Evolutionary conservation across 2,113 vertebrate genomes (phyloP).

Genomic region (Crotalus horridus): DNA sequence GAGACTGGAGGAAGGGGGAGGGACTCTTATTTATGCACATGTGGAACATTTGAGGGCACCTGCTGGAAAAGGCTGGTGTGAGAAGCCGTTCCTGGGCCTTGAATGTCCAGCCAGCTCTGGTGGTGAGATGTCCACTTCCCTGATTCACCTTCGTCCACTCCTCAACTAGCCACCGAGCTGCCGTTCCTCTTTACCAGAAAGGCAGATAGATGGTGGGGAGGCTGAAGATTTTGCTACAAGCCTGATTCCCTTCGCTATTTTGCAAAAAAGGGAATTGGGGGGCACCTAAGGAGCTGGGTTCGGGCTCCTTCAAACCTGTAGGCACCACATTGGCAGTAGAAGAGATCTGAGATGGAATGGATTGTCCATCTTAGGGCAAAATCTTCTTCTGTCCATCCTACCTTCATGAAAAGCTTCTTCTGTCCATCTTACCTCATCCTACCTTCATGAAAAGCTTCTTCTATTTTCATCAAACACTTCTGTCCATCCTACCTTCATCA

Average conservation of each 20-base stretch:
- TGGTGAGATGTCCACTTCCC: not conserved
- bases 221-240: not conserved
- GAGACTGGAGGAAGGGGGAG: not conserved
- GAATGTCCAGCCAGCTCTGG: not conserved
- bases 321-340: too few relatives aligned
- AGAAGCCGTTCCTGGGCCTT: not conserved
- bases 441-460: too few relatives aligned
- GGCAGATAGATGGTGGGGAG: not conserved
- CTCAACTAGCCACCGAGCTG: too few relatives aligned
- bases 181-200: not conserved
- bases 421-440: too few relatives aligned
- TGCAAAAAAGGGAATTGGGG: not conserved
- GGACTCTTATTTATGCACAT: not conserved
- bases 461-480: too few relatives aligned
- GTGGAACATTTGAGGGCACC: not conserved
- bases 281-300: not conserved
- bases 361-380: not conserved
- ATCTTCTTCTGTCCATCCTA: not conserved
- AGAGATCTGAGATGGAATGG: too few relatives aligned
- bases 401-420: too few relatives aligned
- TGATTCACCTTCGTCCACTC: not conserved
- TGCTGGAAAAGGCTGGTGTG: not conserved
- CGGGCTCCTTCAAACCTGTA: not conserved
- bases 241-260: not conserved
- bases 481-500: too few relatives aligned